Base-by-base conservation (phyloP, 1,140 invertebrate genomes). In the Steinernema feltiae region DNA sequence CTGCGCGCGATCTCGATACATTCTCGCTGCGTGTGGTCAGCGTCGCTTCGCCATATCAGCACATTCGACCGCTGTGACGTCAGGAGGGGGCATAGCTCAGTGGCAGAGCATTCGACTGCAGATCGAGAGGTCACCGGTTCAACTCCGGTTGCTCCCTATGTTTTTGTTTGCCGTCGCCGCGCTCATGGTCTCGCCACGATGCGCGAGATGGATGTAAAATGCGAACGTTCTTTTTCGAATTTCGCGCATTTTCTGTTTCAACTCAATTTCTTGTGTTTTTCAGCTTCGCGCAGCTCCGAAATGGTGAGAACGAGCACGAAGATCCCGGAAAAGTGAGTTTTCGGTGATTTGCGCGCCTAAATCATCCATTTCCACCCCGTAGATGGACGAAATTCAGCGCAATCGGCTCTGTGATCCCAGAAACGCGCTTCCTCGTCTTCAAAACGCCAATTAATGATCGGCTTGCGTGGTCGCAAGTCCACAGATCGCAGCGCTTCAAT, bases 401-500 rank as follows among this genome's bases (percentile, higher is more conserved):
- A 1, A 89, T 90, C 81, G 92, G 92, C 0, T 83, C 88, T 29
- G 87, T 89, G 1, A 90, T 93, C 73, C 87, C 89, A 35, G 90
- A 90, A 1, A 92, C 92, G 15, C 89, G 90, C 76, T 90, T 93
- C 72, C 88, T 93, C 79, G 90, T 91, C 31, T 92, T 92, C 83
- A 93, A 93, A 88, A 92, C 92, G 53, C 92, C 92, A n/a, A 85
- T 93, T 17, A 89, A 87, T 81, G 86, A 89, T 87, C 91, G 92
- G 86, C 90, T 90, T 29, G 12, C 53, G 15, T 70, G 48, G 27
- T 76, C 27, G n/a, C 71, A 90, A 89, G 80, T 90, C 89, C 80
- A 88, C 88, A 72, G 86, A 87, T 18, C 70, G 78, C 17, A 84
- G 78, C 73, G 77, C 29, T 84, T 84, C 72, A 83, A 77, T 32